phyloP scores from a whole-genome alignment of 1,140 invertebrate species.

The Myzus persicae region DNA sequence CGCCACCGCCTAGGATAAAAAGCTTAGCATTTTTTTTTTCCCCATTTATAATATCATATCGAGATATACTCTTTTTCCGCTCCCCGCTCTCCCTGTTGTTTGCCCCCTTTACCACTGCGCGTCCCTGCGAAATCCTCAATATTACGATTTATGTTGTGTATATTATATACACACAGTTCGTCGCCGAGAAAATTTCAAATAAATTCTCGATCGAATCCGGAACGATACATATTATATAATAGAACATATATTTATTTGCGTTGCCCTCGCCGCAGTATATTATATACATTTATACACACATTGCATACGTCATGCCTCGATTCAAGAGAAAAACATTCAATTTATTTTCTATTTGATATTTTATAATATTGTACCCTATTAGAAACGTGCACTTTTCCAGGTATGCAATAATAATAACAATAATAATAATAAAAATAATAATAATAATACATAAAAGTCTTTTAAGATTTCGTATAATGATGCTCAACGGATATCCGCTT shows the following conservation, averaged over 20 bases:
- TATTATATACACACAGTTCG: neutral
- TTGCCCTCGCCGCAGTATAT: neutral
- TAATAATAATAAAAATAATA: too few species aligned
- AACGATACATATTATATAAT: neutral
- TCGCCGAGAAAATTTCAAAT: neutral
- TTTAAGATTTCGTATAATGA: neutral
- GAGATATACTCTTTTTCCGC: neutral
- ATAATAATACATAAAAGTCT: neutral
- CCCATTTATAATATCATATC: constrained; percentile 6
- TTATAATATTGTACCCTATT: neutral
- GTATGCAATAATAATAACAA: neutral
- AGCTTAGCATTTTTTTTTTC: neutral
- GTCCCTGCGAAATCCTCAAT: neutral
- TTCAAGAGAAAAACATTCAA: constrained; percentile 15
- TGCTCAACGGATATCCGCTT: neutral
- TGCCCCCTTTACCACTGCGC: neutral
- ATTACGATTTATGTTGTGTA: neutral
- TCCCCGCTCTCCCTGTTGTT: neutral
- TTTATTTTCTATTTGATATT: constrained; percentile 11
- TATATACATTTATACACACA: neutral
- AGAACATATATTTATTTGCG: neutral
- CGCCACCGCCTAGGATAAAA: neutral
- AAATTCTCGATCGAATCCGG: constrained; percentile 3
- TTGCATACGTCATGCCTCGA: neutral
- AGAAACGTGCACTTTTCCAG: neutral